These are phyloP conservation scores for Fissipunctia ypsillon DNA, from an alignment of 2,888 invertebrate genomes.

Conservation along the genomic window DNA sequence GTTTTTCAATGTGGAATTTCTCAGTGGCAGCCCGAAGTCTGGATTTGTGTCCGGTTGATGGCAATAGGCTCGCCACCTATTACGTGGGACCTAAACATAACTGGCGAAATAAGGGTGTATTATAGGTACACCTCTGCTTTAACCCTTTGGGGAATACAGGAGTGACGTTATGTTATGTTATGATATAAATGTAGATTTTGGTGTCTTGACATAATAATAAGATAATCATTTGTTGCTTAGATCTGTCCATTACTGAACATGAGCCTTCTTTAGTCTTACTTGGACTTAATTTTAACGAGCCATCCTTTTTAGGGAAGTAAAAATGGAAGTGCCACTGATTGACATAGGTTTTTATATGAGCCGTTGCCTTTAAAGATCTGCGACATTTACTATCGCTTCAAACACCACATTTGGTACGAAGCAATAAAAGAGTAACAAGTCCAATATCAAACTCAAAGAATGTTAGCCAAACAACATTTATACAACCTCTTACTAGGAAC, in stretches of 20 bases:
- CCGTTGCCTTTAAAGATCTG: not conserved
- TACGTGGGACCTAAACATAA: too few relatives aligned
- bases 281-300: too few relatives aligned
- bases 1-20: too few relatives aligned
- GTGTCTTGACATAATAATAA: not conserved
- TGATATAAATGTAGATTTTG: not conserved
- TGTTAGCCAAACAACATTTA: not conserved
- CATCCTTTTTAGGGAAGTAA: not conserved
- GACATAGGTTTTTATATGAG: too few relatives aligned
- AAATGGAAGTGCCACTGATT: not conserved
- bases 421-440: not conserved
- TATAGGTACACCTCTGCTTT: too few relatives aligned
- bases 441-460: not conserved
- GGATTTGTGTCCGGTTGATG: too few relatives aligned
- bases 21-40: too few relatives aligned
- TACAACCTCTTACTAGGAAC: not conserved
- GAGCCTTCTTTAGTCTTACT: too few relatives aligned
- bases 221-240: not conserved
- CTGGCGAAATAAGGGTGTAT: too few relatives aligned
- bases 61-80: too few relatives aligned
- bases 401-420: not conserved
- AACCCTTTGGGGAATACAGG: too few relatives aligned
- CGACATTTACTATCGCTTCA: not conserved
- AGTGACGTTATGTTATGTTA: too few relatives aligned
- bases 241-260: not conserved